These are phyloP conservation scores for Aurelia aurita DNA, from an alignment of 30 jellyfish, hydroid and myxozoan genomes.

Conservation along the genomic window DNA sequence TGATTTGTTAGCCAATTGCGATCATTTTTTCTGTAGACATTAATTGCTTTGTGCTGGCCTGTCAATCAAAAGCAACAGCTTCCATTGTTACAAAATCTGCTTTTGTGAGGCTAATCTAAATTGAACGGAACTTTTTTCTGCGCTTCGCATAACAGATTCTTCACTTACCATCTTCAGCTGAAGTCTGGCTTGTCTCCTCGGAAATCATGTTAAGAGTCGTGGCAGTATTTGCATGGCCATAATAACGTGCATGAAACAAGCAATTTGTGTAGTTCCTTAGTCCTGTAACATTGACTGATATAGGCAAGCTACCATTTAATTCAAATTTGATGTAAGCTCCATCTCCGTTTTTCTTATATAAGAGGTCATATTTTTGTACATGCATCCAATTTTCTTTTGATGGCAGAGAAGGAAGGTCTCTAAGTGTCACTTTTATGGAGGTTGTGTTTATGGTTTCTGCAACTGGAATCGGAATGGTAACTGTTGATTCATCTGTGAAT, in stretches of 20 bases:
- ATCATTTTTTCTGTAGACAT: too few species aligned
- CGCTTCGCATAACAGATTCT: too few species aligned
- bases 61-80: too few species aligned
- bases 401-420: background rate
- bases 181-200: background rate
- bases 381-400: background rate
- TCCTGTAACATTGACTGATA: background rate
- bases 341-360: background rate
- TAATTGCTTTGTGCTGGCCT: too few species aligned
- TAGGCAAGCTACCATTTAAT: slow-evolving; percentile 14
- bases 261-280: slow-evolving; percentile 2
- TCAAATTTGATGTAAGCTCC: background rate
- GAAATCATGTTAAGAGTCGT: background rate
- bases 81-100: too few species aligned
- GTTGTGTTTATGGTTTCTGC: background rate
- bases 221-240: background rate
- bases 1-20: too few species aligned
- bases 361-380: background rate
- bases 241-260: background rate
- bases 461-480: background rate
- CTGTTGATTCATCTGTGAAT: too few species aligned
- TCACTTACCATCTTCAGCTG: slow-evolving; percentile 29
- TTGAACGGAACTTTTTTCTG: too few species aligned
- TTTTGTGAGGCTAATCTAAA: too few species aligned
- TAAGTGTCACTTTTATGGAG: background rate